Evolutionary conservation across 1,140 invertebrate genomes (phyloP), one percentile per base, ranked within the genome.

Genomic region (Contarinia nasturtii): DNA sequence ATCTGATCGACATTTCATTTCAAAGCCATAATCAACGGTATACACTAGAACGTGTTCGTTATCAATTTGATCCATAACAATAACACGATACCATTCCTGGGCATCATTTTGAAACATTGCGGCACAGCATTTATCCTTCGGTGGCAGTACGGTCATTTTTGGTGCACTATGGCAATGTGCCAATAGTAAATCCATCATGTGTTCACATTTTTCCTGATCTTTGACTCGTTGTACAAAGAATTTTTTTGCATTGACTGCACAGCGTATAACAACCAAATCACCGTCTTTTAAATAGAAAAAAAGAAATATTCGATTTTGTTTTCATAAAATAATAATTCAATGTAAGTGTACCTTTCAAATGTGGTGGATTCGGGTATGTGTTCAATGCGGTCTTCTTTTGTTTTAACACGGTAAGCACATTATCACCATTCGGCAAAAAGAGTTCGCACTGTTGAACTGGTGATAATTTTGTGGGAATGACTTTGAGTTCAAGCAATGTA

Each of bases 1-100:
- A 65, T 61, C 0, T 67, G 54, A 11, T 69, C 56, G 11, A 27
- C 27, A 82, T 69, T 41, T 67, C 68, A 55, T 79, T 55, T 82
- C 77, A 57, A 86, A 86, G 0, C 84, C 85, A 68, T 80, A 86
- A 63, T 89, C 85, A 1, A 88, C 76, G 63, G 83, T 84, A 7
- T 69, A 64, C 0, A 84, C 75, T 36, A 66, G 65, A 2, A 74
- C 58, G 43, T 64, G 61, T 2, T 68, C 63, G 12, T 62, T 64
- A 38, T 57, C 57, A 2, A 69, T 57, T 53, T 15, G 72, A 55
- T 7, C 82, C 70, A 53, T 74, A 68, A 18, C 41, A 7, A 21
- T 27, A 7, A 77, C 79, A 44, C 79, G 65, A 56, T 83, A 88
- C 80, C 82, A 87, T 45, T 43, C 41, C 2, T 5, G 2, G 4